phyloP scores from a whole-genome alignment of 2,797 vertebrate species.

The Zenarchopterus dispar region DNA sequence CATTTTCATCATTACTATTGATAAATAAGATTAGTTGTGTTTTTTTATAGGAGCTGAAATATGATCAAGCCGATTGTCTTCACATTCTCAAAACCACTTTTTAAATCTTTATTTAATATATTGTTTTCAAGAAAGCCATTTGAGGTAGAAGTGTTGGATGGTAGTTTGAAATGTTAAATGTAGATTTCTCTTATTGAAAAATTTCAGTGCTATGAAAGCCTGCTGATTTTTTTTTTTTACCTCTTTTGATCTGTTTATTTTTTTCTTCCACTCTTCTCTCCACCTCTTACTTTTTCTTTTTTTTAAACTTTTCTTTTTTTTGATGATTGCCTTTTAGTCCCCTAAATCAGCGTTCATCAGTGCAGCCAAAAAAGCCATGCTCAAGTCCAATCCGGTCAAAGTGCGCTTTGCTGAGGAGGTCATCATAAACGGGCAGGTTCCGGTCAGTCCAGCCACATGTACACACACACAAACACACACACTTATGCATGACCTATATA shows the following conservation, averaged over 20 bases:
- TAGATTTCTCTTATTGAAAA: too few species aligned
- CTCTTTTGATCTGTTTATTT: conserved; percentile 29
- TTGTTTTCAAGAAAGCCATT: too few species aligned
- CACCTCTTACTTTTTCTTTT: neutral
- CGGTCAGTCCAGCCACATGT: conserved; percentile 84
- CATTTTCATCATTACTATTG: too few species aligned
- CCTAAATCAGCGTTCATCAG: conserved; percentile 99
- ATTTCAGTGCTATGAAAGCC: too few species aligned
- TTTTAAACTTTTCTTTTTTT: conserved; percentile 23
- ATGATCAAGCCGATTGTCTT: too few species aligned
- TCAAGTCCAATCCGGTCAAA: conserved; percentile 99
- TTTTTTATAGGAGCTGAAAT: too few species aligned
- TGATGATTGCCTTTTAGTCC: conserved; percentile 82
- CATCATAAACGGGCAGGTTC: conserved; percentile 97
- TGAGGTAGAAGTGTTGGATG: too few species aligned
- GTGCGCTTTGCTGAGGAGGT: conserved; percentile 98
- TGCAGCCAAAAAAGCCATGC: conserved; percentile 98
- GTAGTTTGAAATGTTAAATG: too few species aligned
- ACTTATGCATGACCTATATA: conserved; percentile 49
- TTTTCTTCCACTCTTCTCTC: conserved; percentile 2
- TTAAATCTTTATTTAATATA: too few species aligned
- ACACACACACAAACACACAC: conserved; percentile 23
- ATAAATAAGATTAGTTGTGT: too few species aligned
- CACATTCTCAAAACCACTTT: too few species aligned
- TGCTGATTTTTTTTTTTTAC: neutral